Evolutionary conservation across 2,888 invertebrate genomes (phyloP).

Genomic region (Unio pictorum): DNA sequence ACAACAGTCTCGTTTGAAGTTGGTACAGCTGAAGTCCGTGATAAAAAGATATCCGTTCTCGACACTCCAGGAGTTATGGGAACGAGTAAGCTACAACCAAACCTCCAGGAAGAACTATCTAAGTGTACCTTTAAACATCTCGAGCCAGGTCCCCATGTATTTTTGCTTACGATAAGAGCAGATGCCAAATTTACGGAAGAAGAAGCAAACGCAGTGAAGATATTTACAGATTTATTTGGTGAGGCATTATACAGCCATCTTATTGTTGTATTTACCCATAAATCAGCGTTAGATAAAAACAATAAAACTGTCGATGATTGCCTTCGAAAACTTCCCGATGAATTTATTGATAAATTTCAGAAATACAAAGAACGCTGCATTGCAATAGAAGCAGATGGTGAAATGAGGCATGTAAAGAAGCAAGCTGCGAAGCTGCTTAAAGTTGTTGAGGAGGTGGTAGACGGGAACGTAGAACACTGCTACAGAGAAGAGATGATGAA

Average conservation of each 20-base stretch:
- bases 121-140: background rate
- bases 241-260: slow-evolving; percentile 1
- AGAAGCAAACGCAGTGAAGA: slow-evolving; percentile 1
- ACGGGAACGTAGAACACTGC: no score
- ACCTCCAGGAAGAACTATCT: background rate
- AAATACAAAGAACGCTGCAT: background rate
- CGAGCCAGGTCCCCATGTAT: background rate
- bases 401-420: no score
- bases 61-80: no score
- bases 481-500: no score
- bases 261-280: slow-evolving; percentile 1
- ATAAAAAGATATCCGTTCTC: no score
- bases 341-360: background rate
- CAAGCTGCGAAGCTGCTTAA: no score
- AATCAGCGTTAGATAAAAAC: background rate
- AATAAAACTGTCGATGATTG: background rate
- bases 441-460: no score
- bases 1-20: no score
- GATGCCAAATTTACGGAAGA: slow-evolving; percentile 2
- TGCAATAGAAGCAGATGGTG: background rate
- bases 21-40: no score
- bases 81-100: no score
- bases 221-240: background rate
- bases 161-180: background rate
- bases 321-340: background rate